Evolutionary conservation across 2,797 vertebrate species (phyloP).

Genomic region (Xerus rutilus): DNA sequence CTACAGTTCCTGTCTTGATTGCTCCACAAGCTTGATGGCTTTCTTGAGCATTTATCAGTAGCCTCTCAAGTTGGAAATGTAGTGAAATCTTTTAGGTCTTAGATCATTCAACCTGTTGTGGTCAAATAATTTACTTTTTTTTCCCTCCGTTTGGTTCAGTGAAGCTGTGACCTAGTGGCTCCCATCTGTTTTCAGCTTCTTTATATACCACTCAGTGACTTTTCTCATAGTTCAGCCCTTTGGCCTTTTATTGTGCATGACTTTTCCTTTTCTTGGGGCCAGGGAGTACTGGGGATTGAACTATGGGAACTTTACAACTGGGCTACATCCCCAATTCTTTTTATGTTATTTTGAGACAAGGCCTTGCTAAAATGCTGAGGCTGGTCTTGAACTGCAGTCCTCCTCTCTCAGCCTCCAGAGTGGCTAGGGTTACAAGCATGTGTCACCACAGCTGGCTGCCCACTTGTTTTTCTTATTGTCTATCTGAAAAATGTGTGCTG

Average conservation of each 20-base stretch:
- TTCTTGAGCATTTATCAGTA: background rate
- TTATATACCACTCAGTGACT: background rate
- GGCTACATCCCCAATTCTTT: too few species aligned
- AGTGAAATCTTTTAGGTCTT: background rate
- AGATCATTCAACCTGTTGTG: background rate
- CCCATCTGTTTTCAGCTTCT: background rate
- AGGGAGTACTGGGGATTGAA: too few species aligned
- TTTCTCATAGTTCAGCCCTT: background rate
- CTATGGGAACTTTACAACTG: too few species aligned
- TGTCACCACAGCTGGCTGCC: background rate
- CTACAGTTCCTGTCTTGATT: background rate
- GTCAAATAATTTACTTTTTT: background rate
- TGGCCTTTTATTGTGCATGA: background rate
- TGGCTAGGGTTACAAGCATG: too few species aligned
- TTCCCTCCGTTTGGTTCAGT: background rate
- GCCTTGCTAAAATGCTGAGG: too few species aligned
- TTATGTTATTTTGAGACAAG: too few species aligned
- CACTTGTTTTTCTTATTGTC: background rate
- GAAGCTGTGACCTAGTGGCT: background rate
- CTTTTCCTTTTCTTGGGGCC: too few species aligned
- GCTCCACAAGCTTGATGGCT: background rate
- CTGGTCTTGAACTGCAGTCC: too few species aligned
- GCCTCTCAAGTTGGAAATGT: conserved; percentile 2
- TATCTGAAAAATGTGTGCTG: background rate
- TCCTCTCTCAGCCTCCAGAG: too few species aligned